These are phyloP conservation scores for Macrosiphum euphorbiae DNA, from an alignment of 2,888 invertebrate species.

Conservation along the genomic window DNA sequence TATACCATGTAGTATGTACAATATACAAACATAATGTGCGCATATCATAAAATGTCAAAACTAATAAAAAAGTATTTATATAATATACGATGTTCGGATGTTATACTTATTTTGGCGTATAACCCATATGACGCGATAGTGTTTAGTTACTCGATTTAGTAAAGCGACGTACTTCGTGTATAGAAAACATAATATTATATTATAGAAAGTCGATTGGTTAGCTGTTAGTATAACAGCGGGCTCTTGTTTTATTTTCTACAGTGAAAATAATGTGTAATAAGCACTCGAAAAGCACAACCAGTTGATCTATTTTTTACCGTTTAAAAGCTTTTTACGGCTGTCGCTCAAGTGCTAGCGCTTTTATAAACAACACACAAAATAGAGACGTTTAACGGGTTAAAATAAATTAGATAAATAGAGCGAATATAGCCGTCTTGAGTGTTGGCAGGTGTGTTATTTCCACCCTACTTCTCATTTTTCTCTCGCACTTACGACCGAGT, in stretches of 20 bases:
- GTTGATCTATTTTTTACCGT: constrained; percentile 53
- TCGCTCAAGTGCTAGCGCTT: constrained; percentile 31
- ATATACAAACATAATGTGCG: not conserved
- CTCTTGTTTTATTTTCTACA: not conserved
- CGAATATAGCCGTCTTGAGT: not conserved
- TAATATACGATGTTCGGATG: not conserved
- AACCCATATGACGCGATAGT: not conserved
- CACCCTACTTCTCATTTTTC: constrained; percentile 12
- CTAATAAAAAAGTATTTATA: constrained; percentile 5
- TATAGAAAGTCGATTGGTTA: constrained; percentile 23
- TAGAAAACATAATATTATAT: not conserved
- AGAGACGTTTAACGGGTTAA: constrained; percentile 7
- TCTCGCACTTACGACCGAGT: not conserved
- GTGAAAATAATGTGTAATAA: constrained; percentile 11
- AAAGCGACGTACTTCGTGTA: not conserved
- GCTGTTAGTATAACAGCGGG: not conserved
- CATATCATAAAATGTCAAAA: constrained; percentile 1
- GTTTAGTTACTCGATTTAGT: not conserved
- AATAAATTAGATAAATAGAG: not conserved
- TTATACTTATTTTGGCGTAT: constrained; percentile 6
- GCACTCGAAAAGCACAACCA: constrained; percentile 50
- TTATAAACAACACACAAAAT: constrained; percentile 2
- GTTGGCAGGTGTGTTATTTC: constrained; percentile 38
- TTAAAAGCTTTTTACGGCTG: constrained; percentile 47
- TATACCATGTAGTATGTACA: not conserved